Base-by-base conservation (phyloP, 1,140 invertebrate genomes). In the Tetramorium alpestre region DNA sequence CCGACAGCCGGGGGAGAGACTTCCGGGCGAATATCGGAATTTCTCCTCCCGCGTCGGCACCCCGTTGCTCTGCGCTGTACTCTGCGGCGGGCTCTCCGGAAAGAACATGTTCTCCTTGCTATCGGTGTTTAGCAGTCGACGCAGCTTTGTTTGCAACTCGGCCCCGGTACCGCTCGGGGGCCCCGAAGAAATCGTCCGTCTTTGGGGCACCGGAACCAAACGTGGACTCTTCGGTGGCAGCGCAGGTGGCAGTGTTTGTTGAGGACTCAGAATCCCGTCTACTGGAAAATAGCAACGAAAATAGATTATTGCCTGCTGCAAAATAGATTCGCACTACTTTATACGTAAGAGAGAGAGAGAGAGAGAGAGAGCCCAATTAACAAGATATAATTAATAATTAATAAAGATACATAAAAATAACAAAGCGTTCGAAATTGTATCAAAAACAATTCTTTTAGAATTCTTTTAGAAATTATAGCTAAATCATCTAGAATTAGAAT, bases 101-200 rank as follows among this genome's bases (percentile, higher is more conserved):
- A 95, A 95, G 85, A 95, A 95, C 18, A 95, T 93, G 89, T 97
- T 97, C 88, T 97, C 96, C 84, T 96, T 96, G 91, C 97, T 97
- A 92, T 97, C 97, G 22, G 97, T 96, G 87, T 97, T 97, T 0
- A 98, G 94, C 62, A 98, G 95, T 87, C 97, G 96, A 28, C 98
- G 95, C 62, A 98, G 94, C 89, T 98, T 98, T 76, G 97, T 97
- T 94, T 98, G 98, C 85, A 98, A 94, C 72, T 98, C 97, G 56
- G 95, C 95, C 44, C 94, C 94, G 78, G 91, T 93, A 44, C 90
- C 88, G 76, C 91, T 92, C 25, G 92, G 92, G n/a, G 93, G 93
- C 16, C 94, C 94, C 81, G 94, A 94, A 87, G 94, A 94, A 87
- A 94, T 94, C 8, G 95, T 93, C 10, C 95, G 94, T 60, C 95